A percentile compares a stretch with the other conserved stretches of the same genome.
Evolutionary conservation across 2,113 vertebrate genomes (phyloP).

Genomic region (Rousettus leschenaultii): DNA sequence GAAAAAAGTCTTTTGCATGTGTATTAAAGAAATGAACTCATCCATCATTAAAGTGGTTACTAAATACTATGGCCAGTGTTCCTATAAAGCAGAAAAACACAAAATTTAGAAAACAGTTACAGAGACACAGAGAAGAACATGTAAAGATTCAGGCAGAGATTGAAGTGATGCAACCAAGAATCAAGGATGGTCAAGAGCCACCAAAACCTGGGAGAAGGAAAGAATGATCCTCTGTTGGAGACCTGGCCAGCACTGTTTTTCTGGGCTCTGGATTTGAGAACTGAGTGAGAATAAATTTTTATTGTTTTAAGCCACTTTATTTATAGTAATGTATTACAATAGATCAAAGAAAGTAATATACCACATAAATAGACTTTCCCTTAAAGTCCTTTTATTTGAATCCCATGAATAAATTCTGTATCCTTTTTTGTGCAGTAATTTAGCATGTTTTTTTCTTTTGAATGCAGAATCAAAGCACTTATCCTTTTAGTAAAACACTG

Average conservation of each 20-base stretch:
- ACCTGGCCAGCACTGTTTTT: not conserved
- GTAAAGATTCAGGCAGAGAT: not conserved
- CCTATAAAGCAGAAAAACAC: too few species aligned
- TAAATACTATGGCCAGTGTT: too few species aligned
- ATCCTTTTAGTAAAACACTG: too few species aligned
- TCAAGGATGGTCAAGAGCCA: not conserved
- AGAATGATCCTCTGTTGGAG: not conserved
- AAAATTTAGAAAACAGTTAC: not conserved
- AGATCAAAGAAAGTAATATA: not conserved
- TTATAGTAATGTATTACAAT: not conserved
- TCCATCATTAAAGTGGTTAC: too few species aligned
- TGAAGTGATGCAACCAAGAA: not conserved
- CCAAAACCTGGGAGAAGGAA: not conserved
- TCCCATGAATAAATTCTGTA: not conserved
- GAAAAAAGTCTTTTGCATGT: too few species aligned
- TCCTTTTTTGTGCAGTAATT: not conserved
- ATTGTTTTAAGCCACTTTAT: not conserved
- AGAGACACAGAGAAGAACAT: not conserved
- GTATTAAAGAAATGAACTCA: too few species aligned
- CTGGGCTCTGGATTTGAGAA: not conserved
- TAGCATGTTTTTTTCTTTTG: too few species aligned
- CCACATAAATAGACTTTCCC: not conserved
- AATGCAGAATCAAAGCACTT: too few species aligned
- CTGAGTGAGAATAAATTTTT: not conserved
- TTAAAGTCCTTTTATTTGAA: not conserved